These are phyloP conservation scores for Andrena bicolor DNA, from an alignment of 2,888 invertebrate genomes.

Conservation along the genomic window DNA sequence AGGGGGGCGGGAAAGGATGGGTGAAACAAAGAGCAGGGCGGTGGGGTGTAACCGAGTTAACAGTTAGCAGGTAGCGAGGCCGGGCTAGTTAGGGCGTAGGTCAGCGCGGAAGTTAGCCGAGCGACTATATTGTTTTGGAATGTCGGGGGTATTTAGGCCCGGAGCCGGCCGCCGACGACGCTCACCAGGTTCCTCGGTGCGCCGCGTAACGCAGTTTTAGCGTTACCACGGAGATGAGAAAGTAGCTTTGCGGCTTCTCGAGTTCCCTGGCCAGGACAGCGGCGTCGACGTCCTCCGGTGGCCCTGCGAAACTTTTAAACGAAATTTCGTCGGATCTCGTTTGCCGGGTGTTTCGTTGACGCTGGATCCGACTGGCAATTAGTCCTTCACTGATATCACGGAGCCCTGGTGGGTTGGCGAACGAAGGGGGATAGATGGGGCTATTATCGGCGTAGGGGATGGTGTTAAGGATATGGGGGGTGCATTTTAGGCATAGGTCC, in stretches of 20 bases:
- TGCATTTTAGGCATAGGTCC: no score
- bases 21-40: constrained; percentile 15
- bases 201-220: constrained; percentile 78
- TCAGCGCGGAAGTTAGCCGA: constrained; percentile 79
- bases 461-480: no score
- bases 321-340: constrained; percentile 79
- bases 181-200: constrained; percentile 51
- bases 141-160: constrained; percentile 80
- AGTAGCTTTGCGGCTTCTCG: constrained; percentile 76
- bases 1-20: constrained; percentile 1
- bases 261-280: constrained; percentile 30
- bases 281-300: constrained; percentile 29
- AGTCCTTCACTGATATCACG: constrained; percentile 64
- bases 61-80: constrained; percentile 73
- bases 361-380: constrained; percentile 62
- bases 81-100: constrained; percentile 80
- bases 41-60: constrained; percentile 77
- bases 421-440: constrained; percentile 6
- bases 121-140: constrained; percentile 80
- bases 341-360: constrained; percentile 68
- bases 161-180: constrained; percentile 54
- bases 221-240: constrained; percentile 70
- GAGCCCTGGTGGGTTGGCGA: constrained; percentile 22
- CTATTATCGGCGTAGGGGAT: not conserved
- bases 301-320: constrained; percentile 78